Base-by-base conservation (phyloP, 2,888 invertebrate genomes). In the Machimus atricapillus region DNA sequence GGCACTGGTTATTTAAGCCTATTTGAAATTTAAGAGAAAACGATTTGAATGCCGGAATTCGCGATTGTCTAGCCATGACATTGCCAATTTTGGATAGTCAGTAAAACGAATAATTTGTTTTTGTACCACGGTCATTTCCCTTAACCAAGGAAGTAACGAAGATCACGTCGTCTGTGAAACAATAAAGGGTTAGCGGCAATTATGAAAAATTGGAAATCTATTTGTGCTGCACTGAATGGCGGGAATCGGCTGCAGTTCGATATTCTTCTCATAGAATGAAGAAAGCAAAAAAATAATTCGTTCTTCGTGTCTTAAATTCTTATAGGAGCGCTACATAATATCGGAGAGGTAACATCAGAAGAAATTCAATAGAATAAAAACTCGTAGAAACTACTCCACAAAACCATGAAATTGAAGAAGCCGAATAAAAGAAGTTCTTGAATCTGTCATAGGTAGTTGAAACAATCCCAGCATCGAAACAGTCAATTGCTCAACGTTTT, bases 351-450 rank as follows among this genome's bases (percentile, higher is more conserved):
- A 34, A 34, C 76, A 40, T 76, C 76, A 81, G 52, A 81, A 81
- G 31, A 81, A 37, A 58, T 40, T 37, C 66, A 58, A 73, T 83
- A 73, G 40, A 83, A 83, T 31, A 40, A 83, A 83, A 83, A 66
- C 31, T 66, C 40, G 66, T 81, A 81, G 52, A 81, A 81, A 37
- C 66, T 83, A 37, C 52, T 83, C 83, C 83, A 73, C 83, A 83
- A 83, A 83, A 83, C 83, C 83, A 83, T 83, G 83, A 83, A 83
- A 83, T 73, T 66, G 73, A 83, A 83, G 83, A 83, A 83, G 73
- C 83, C 83, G 73, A 83, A 83, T 83, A 83, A 83, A 83, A 83
- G 83, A 83, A 83, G 66, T 83, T 83, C 83, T 83, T 66, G 66
- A 83, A 58, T 66, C 58, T 83, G 58, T 66, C 58, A 83, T 66